These are phyloP conservation scores for Anarrhichthys ocellatus DNA, from an alignment of 2,113 vertebrate species.

Conservation along the genomic window DNA sequence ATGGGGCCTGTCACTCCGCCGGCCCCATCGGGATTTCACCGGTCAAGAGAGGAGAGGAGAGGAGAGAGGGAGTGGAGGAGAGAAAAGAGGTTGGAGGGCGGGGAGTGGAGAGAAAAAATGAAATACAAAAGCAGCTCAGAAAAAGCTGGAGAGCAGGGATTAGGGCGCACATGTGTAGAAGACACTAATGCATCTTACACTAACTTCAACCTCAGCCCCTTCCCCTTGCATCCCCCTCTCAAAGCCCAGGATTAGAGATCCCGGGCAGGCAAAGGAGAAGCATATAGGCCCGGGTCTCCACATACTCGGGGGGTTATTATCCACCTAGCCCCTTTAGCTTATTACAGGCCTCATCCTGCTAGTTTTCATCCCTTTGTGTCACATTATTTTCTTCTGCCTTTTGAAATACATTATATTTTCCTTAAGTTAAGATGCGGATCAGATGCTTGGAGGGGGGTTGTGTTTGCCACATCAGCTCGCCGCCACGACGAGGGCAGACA, in stretches of 20 bases:
- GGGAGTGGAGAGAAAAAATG: constrained; percentile 12
- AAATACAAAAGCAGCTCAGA: constrained; percentile 76
- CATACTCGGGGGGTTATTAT: constrained; percentile 62
- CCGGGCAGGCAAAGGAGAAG: constrained; percentile 56
- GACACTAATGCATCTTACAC: constrained; percentile 93
- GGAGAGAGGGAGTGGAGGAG: constrained; percentile 39
- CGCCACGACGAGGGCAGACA: constrained; percentile 16
- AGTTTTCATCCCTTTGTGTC: constrained; percentile 73
- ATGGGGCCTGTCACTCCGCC: constrained; percentile 95
- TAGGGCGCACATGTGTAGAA: constrained; percentile 92
- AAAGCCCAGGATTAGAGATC: constrained; percentile 91
- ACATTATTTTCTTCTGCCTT: constrained; percentile 36
- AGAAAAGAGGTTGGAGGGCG: constrained; percentile 78
- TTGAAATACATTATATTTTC: constrained; percentile 60
- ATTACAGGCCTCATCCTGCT: constrained; percentile 83
- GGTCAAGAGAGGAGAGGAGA: constrained; percentile 74
- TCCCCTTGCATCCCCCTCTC: constrained; percentile 15
- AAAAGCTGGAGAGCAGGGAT: constrained; percentile 85
- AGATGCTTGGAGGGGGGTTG: constrained; percentile 13
- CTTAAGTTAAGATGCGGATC: constrained; percentile 59
- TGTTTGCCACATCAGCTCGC: constrained; percentile 48
- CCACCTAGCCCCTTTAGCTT: constrained; percentile 80
- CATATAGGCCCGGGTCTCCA: constrained; percentile 56
- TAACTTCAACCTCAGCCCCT: constrained; percentile 84
- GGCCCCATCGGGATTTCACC: constrained; percentile 92